phyloP scores from a whole-genome alignment of 2,888 invertebrate genomes.

The Epinotia nisella region DNA sequence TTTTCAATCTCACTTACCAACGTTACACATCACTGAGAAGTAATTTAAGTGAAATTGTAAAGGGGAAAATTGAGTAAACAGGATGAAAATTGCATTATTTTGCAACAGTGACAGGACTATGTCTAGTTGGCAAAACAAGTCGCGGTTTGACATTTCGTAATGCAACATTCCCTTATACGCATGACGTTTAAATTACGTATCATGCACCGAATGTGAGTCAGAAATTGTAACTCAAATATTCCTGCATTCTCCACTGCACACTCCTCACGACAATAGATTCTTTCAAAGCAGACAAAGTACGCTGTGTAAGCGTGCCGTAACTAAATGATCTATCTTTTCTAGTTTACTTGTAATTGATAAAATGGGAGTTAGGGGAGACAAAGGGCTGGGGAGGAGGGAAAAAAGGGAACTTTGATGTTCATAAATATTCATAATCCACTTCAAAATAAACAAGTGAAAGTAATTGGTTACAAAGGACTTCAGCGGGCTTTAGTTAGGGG shows the following conservation, averaged over 20 bases:
- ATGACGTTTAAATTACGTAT: constrained; percentile 34
- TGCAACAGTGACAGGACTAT: constrained; percentile 73
- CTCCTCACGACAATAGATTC: neutral
- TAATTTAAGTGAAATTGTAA: constrained; percentile 56
- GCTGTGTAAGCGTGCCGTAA: too few species aligned
- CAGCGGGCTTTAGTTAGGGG: too few species aligned
- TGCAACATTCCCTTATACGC: constrained; percentile 29
- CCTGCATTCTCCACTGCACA: too few species aligned
- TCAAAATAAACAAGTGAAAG: too few species aligned
- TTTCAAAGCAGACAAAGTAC: too few species aligned
- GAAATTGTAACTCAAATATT: constrained; percentile 24
- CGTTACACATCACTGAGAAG: constrained; percentile 68
- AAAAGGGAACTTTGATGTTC: too few species aligned
- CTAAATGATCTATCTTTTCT: too few species aligned
- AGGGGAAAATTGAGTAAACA: constrained; percentile 69
- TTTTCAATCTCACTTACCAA: constrained; percentile 61
- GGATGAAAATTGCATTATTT: constrained; percentile 80
- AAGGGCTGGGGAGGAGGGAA: too few species aligned
- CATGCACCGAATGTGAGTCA: neutral
- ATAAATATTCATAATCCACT: too few species aligned
- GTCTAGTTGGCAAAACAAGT: constrained; percentile 84
- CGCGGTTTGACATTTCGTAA: constrained; percentile 55
- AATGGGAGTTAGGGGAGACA: too few species aligned
- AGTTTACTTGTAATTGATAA: too few species aligned
- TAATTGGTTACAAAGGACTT: too few species aligned